Base-by-base conservation (phyloP, 1,140 invertebrate genomes). In the Triops cancriformis region DNA sequence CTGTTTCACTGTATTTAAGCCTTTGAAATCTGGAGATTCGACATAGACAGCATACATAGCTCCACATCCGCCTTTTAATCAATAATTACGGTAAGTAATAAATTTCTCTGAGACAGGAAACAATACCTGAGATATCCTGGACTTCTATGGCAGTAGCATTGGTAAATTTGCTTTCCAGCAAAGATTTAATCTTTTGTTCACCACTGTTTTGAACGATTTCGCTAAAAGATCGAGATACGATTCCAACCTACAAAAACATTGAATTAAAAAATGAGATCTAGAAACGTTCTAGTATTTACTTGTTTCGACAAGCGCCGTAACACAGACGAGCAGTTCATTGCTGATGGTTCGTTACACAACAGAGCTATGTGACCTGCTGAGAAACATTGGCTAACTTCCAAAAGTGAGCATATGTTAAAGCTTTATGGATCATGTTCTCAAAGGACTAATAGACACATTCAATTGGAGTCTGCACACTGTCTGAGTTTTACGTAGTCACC, bases 21-120 rank as follows among this genome's bases (percentile, higher is more conserved):
- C 93, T 84, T 89, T 86, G 82, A 96, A 95, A 82, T 94, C 92
- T 72, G 85, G 85, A 14, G 92, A 87, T 84, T 92, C 89, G 23
- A 96, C 88, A 80, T 87, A 89, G 41, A 95, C 89, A 85, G 94
- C 92, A 86, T 90, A 96, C 93, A 96, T 95, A 27, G 93, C 92
- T 43, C 94, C 94, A 86, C 94, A 96, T 7, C 93, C 93, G 78
- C 93, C 90, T 91, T 79, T 5, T 83, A 81, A 80, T 80, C 77
- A 82, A 74, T 76, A 76, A 43, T 79, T 27, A 75, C 42, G 28
- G 73, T 77, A 74, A 72, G 64, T 41, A 78, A 72, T 76, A 74
- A 41, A 45, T 64, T 74, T 73, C n/a, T 10, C 10, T 0, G n/a
- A 64, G 73, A 74, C 31, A 27, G 18, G 37, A 75, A 76, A 9